These are phyloP conservation scores for Centropus unirufus DNA, from an alignment of 2,113 vertebrate genomes.

Conservation along the genomic window DNA sequence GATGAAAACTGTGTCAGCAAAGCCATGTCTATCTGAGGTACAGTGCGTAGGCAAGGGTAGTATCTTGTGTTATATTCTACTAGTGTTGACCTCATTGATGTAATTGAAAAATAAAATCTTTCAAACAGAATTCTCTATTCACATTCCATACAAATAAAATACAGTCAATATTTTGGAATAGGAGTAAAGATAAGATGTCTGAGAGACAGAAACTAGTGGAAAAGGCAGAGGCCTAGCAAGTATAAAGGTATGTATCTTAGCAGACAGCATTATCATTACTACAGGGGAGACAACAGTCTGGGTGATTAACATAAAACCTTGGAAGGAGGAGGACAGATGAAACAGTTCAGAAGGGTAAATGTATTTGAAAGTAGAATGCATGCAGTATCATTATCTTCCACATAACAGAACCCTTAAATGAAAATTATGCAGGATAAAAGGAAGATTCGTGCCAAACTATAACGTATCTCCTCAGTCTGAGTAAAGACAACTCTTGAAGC, in stretches of 20 bases:
- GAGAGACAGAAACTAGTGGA: background rate
- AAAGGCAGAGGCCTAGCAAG: background rate
- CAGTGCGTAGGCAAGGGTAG: background rate
- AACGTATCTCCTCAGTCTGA: background rate
- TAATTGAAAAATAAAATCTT: background rate
- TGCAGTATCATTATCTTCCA: background rate
- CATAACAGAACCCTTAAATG: background rate
- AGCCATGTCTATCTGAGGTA: background rate
- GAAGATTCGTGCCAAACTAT: background rate
- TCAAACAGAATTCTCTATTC: background rate
- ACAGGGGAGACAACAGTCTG: background rate
- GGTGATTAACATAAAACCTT: background rate
- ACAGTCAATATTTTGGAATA: background rate
- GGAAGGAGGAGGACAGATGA: background rate
- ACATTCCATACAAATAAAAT: background rate
- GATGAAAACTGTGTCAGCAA: background rate
- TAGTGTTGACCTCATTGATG: background rate
- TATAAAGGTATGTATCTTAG: background rate
- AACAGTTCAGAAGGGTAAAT: background rate
- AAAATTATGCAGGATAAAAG: constrained; percentile 2
- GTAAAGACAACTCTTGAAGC: background rate
- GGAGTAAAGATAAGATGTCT: background rate
- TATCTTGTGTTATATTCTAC: background rate
- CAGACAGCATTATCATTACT: background rate
- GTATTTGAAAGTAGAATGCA: constrained; percentile 2